Conservation (phyloP, 2,888 invertebrate species). For the Tipula lateralis region DNA sequence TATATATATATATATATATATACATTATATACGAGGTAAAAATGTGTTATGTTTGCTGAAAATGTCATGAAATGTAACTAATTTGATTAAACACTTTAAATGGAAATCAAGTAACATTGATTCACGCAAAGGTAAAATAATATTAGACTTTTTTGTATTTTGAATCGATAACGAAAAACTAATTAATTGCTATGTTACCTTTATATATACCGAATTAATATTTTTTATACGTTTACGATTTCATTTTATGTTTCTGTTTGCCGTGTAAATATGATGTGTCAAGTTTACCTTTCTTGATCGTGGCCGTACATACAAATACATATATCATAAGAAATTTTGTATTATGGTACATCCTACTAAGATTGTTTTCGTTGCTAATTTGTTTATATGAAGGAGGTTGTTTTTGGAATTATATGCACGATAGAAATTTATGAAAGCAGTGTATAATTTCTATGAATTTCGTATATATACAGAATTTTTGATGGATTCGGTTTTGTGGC, state of each 20-base stretch:
- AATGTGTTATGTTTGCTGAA: not conserved
- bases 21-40: not conserved
- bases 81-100: not conserved
- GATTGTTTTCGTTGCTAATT: not conserved
- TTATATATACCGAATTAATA: not conserved
- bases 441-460: too few species aligned
- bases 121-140: not conserved
- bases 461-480: too few species aligned
- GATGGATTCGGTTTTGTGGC: too few species aligned
- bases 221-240: not conserved
- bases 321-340: too few species aligned
- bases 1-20: not conserved
- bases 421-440: too few species aligned
- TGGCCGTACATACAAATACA: not conserved
- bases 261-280: not conserved
- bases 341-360: not conserved
- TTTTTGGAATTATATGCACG: too few species aligned
- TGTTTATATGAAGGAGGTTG: too few species aligned
- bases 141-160: not conserved
- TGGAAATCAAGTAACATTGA: not conserved
- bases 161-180: not conserved
- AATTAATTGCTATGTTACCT: not conserved
- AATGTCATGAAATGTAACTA: not conserved
- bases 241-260: not conserved
- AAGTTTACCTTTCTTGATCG: not conserved